Percentiles rank a stretch among this genome's conserved stretches.
Evolutionary conservation across 2,113 vertebrate species (phyloP).

Genomic region (Phyllostomus discolor): DNA sequence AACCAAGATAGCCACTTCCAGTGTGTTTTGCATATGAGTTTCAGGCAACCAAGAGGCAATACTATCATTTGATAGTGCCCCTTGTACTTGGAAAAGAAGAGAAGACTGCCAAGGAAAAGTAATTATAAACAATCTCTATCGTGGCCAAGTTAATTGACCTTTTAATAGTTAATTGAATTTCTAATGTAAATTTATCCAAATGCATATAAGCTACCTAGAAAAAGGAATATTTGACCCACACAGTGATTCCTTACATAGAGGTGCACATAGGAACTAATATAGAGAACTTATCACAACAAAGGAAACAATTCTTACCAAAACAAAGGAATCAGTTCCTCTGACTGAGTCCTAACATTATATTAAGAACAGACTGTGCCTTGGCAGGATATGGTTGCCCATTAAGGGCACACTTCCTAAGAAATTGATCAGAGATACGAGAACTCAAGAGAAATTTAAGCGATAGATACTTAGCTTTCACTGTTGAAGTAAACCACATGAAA

Average conservation of each 20-base stretch:
- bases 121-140: conserved; percentile 63
- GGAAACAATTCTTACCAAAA: neutral
- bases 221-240: conserved; percentile 8
- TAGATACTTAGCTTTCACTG: neutral
- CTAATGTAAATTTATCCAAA: conserved; percentile 62
- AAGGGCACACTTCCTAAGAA: neutral
- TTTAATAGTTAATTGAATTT: conserved; percentile 69
- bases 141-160: conserved; percentile 64
- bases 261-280: neutral
- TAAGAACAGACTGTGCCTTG: neutral
- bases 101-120: conserved; percentile 56
- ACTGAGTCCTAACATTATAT: neutral
- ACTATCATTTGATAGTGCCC: conserved; percentile 41
- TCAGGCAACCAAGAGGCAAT: conserved; percentile 4
- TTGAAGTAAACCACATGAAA: neutral
- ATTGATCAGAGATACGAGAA: neutral
- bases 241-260: conserved; percentile 25
- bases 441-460: conserved; percentile 4
- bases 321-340: neutral
- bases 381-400: neutral
- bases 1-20: conserved; percentile 13
- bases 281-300: conserved; percentile 35
- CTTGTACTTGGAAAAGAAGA: conserved; percentile 36
- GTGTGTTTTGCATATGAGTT: conserved; percentile 43
- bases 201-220: conserved; percentile 50